These are phyloP conservation scores for Drosophila lacertosa DNA, from an alignment of 1,140 invertebrate genomes.

Conservation along the genomic window DNA sequence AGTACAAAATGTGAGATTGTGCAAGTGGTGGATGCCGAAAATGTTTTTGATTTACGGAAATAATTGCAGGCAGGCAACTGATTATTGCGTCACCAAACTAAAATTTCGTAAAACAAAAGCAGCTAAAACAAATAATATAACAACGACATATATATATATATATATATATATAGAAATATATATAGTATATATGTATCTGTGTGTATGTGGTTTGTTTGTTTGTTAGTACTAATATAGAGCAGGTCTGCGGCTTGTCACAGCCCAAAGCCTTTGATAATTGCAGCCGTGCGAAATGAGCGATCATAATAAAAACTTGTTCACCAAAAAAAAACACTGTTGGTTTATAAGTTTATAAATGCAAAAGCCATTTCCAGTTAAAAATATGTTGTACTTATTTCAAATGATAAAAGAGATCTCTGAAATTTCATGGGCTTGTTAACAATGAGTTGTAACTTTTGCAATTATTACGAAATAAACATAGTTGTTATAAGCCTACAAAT, in stretches of 20 bases:
- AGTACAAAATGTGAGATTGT: constrained; percentile 13
- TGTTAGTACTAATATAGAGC: constrained; percentile 17
- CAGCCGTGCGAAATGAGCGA: constrained; percentile 27
- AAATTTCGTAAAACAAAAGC: constrained; percentile 41
- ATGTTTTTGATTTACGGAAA: constrained; percentile 46
- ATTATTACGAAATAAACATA: too few species aligned
- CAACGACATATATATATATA: constrained; percentile 6
- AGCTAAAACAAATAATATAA: constrained; percentile 10
- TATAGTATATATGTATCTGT: too few species aligned
- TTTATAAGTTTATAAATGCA: background rate
- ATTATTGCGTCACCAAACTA: constrained; percentile 46
- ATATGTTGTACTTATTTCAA: background rate
- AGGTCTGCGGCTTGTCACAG: constrained; percentile 32
- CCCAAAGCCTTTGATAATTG: constrained; percentile 44
- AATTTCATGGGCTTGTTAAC: too few species aligned
- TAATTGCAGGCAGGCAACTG: constrained; percentile 34
- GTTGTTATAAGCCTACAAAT: too few species aligned
- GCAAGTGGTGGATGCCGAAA: constrained; percentile 39
- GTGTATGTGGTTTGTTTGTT: too few species aligned
- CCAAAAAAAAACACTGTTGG: constrained; percentile 13
- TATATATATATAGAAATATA: background rate
- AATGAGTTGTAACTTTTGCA: too few species aligned
- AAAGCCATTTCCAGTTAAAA: background rate
- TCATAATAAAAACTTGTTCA: constrained; percentile 21
- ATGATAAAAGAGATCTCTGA: background rate